Evolutionary conservation across 2,113 vertebrate species (phyloP), one percentile per base, ranked within the genome.

Genomic region (Microcebus lehilahytsara): DNA sequence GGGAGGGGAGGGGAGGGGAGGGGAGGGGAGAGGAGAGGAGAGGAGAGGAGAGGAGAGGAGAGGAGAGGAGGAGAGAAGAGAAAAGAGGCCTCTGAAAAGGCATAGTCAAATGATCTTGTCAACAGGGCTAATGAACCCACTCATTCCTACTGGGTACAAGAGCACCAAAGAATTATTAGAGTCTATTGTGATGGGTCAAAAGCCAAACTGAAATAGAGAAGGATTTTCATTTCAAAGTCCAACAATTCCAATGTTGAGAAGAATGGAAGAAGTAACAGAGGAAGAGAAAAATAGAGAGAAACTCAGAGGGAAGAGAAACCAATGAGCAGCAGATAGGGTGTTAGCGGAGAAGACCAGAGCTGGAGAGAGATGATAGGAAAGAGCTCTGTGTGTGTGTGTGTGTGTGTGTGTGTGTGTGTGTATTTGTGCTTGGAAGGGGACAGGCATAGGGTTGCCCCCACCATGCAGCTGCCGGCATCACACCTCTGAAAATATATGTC

Each of bases 341-440:
- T 37, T 6, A 37, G 30, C 14, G 27, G 12, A 58, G 12, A 74
- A 67, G 77, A 30, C 3, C 16, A 88, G 79, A 95, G 37, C 22
- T 0, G 20, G 53, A 96, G 56, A 89, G 19, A 84, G 19, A 81
- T 42, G 27, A 60, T 1, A 75, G 20, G 3, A 34, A n/a, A 69
- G 22, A 83, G 14, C 37, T 37, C 37, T 37, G 37, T 37, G 1
- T 7, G 16, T 0, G 4, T 25, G 17, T 1, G 25, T 32, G 14
- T 3, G 40, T 13, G 16, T 66, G 46, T 3, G 19, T 9, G 6
- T 4, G 20, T 1, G n/a, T 2, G 6, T 40, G 10, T 9, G 2
- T 1, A 11, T 75, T 40, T 9, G 30, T 20, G 34, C 1, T 2
- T 6, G 7, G 23, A 79, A 3, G 7, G 30, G 14, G 7, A 56